Evolutionary conservation across 2,797 vertebrate species (phyloP), one percentile per base, ranked within the genome.

Genomic region (Catamblyrhynchus diadema): DNA sequence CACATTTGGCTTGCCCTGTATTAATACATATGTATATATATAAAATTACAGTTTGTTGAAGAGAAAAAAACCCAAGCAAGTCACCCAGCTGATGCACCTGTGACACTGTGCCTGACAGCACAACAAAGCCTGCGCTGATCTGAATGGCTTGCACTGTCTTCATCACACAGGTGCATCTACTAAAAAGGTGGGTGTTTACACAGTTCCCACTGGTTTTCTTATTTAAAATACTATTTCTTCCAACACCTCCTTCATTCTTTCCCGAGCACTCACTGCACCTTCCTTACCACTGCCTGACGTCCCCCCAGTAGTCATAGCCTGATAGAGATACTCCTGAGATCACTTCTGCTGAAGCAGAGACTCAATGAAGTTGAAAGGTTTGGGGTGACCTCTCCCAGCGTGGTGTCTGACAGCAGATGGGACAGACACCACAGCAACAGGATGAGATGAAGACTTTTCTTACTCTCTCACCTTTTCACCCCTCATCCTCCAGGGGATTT

Each of bases 401-500:
- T 8, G 11, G 14, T 51, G 19, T 48, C 56, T 62, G 25, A 67
- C 37, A 33, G 32, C 45, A 64, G n/a, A 21, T 10, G 42, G 44
- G 45, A 86, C 37, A 53, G 20, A 62, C 13, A 12, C 47, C 25
- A 37, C 51, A 65, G 44, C 67, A 90, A 71, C 16, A 66, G 86
- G 54, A 81, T 32, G 51, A 88, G 24, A 62, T 16, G 3, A 66
- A 73, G 64, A 60, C 24, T 70, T 79, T 80, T 75, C 45, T 85
- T 71, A 48, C 30, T n/a, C 41, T 54, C 41, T 94, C 74, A 81
- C 44, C 81, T 90, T 94, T 92, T 93, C 60, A 87, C 71, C 81
- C 22, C 27, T 80, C 33, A 20, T 66, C 42, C 22, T 60, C 47
- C 53, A 64, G 64, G 4, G 12, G 13, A 72, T 90, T 81, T 93